Base-by-base conservation (phyloP, 35 echinoderm and acorn worm species). In the Acanthaster planci region DNA sequence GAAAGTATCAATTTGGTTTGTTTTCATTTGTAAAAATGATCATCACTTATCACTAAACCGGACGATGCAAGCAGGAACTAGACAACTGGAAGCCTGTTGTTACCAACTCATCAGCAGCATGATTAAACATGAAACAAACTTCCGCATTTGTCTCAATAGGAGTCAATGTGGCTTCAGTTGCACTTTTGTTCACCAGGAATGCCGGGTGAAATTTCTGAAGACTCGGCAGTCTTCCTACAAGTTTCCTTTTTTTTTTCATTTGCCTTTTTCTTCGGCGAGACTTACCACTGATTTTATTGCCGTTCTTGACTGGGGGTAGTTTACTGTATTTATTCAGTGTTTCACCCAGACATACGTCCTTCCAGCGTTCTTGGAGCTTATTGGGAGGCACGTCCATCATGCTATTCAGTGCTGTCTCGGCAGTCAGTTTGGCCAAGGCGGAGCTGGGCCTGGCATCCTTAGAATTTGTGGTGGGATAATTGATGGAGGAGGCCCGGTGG, bases 401-500 rank as follows among this genome's bases (percentile, higher is more conserved):
- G 12, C 37, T 40, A 57, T 83, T 86, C 37, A 86, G 55, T 50
- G 82, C 91, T 58, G 75, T 86, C 85, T 91, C 92, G 2, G 92
- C 84, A 3, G 93, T 93, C 29, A 89, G 55, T 51, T 98, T 94
- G 82, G 91, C 95, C 58, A 94, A 77, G 32, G 82, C 82, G 37
- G 85, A 76, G 27, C 77, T 67, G 51, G 90, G 91, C 38, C 78
- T 91, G 1, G 86, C 79, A 77, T 98, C 96, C 81, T 99, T 94
- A 32, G 96, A 99, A 82, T 93, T 99, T 39, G 89, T 99, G 2
- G 85, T 99, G 19, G 96, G 96, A 76, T 99, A 99, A 53, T 99
- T 99, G 50, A 99, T 99, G 35, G 96, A 99, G 39, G 96, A 99
- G 14, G 96, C 96, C 64, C 96, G 77, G 42, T 99, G 96, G 29